Percentiles rank a stretch among this genome's conserved stretches.
Evolutionary conservation across 2,888 invertebrate genomes (phyloP).

Genomic region (Tipula lateralis): DNA sequence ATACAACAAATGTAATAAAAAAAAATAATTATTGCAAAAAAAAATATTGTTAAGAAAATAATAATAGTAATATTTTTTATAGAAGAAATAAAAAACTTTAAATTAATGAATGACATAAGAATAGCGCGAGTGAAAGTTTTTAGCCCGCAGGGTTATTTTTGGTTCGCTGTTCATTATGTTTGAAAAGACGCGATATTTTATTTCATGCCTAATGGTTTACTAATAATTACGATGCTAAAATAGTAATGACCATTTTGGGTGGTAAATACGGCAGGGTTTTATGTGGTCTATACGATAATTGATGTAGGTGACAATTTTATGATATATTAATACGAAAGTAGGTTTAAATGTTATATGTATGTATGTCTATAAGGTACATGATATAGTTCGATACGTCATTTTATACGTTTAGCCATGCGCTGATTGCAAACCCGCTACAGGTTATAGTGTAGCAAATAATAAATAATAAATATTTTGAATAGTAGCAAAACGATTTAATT

Average conservation of each 20-base stretch:
- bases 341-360: no score
- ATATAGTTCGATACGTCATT: no score
- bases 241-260: background rate
- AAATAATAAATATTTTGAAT: no score
- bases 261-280: background rate
- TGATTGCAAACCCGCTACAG: no score
- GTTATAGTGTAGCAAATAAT: no score
- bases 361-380: no score
- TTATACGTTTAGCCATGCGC: no score
- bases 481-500: no score
- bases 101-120: slow-evolving; percentile 29
- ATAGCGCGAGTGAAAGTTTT: slow-evolving; percentile 28
- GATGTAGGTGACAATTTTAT: background rate
- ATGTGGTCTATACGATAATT: background rate
- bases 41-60: slow-evolving; percentile 25
- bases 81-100: background rate
- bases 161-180: background rate
- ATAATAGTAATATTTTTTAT: slow-evolving; percentile 13
- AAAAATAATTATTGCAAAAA: slow-evolving; percentile 25
- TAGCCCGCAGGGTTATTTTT: slow-evolving; percentile 25
- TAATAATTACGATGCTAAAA: background rate
- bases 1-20: background rate
- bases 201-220: background rate
- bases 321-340: background rate
- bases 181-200: background rate